Percentiles rank a stretch among this genome's conserved stretches.
Evolutionary conservation across 2,113 vertebrate genomes (phyloP).

Genomic region (Cariama cristata): DNA sequence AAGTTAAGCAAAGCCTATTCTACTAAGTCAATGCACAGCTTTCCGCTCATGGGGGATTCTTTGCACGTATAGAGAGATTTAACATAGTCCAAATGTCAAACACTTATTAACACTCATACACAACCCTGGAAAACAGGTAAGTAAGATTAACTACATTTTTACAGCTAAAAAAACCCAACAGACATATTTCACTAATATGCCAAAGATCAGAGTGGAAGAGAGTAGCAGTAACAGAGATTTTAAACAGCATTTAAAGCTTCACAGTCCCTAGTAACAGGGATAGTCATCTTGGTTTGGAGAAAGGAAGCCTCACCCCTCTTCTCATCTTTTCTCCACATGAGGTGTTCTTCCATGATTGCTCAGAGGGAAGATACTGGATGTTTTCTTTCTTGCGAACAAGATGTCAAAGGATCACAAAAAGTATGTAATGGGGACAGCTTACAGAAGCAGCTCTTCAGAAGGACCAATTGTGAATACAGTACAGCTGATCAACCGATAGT

Average conservation of each 20-base stretch:
- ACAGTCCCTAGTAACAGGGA: not conserved
- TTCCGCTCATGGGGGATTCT: not conserved
- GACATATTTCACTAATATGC: not conserved
- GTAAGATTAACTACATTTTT: not conserved
- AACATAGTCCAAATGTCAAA: not conserved
- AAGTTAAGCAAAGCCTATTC: not conserved
- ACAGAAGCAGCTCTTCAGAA: not conserved
- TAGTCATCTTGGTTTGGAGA: not conserved
- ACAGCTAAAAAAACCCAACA: not conserved
- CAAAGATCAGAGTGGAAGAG: not conserved
- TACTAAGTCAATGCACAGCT: not conserved
- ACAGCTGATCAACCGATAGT: not conserved
- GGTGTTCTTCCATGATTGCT: not conserved
- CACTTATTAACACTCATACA: not conserved
- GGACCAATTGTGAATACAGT: rapidly evolving
- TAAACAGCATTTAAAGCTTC: not conserved
- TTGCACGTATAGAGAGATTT: not conserved
- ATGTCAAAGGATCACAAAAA: not conserved
- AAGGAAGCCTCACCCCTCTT: not conserved
- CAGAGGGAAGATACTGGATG: not conserved
- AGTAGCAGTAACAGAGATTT: not conserved
- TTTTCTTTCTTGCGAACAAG: not conserved
- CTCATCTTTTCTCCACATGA: not conserved
- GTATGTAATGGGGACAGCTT: not conserved
- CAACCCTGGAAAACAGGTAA: not conserved